Percentiles rank a stretch among this genome's conserved stretches.
Evolutionary conservation across 35 echinoderm and acorn worm species (phyloP).

Genomic region (Eucidaris tribuloides): DNA sequence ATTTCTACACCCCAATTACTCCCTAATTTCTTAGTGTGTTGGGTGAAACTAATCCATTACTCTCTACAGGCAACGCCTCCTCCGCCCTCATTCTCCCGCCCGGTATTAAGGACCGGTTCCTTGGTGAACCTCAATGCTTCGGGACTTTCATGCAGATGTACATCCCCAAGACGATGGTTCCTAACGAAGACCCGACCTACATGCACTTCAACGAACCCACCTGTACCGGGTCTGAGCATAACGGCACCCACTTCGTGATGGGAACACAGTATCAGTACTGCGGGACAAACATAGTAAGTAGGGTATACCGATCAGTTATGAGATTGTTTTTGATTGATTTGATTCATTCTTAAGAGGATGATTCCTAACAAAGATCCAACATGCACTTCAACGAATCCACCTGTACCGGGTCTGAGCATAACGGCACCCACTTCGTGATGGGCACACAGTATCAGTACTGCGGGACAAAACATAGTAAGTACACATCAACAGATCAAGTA

Average conservation of each 20-base stretch:
- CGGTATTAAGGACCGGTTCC: slow-evolving; percentile 19
- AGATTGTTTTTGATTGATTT: no score
- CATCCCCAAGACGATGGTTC: slow-evolving; percentile 12
- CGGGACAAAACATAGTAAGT: background rate
- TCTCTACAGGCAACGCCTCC: background rate
- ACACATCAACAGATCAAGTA: no score
- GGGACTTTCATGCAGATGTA: slow-evolving; percentile 27
- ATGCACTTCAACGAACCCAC: slow-evolving; percentile 31
- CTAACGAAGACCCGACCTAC: slow-evolving; percentile 9
- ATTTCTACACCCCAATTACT: background rate
- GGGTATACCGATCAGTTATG: background rate
- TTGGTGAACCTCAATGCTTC: background rate
- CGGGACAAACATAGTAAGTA: slow-evolving; percentile 8
- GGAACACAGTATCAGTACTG: slow-evolving; percentile 21
- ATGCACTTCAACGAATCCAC: background rate
- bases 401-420: background rate
- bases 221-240: background rate
- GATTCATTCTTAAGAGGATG: background rate
- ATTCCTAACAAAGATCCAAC: background rate
- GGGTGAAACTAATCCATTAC: background rate
- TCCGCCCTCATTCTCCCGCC: no score
- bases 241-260: background rate
- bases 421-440: background rate
- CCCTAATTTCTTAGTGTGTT: background rate
- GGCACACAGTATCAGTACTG: background rate